Base-by-base conservation (phyloP, 2,797 vertebrate species). In the Falco biarmicus region DNA sequence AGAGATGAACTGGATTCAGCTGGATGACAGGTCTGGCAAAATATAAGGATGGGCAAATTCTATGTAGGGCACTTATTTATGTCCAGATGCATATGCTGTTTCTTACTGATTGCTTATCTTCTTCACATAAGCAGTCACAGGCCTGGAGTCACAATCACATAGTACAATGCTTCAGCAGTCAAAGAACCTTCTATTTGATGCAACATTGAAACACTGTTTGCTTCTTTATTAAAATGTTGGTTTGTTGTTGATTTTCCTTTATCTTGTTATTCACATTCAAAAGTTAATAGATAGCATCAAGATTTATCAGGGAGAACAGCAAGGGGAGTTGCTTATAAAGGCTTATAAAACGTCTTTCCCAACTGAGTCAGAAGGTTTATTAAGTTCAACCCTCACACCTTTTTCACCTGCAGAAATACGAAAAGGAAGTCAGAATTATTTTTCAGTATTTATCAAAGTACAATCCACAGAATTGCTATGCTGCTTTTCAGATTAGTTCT, bases 331-430 rank as follows among this genome's bases (percentile, higher is more conserved):
- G 97, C 97, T n/a, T n/a, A n/a, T 94, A 92, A 87, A 97, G 94
- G 96, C 96, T 98, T 96, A 90, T 91, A 97, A 95, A 97, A 97
- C 96, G 34, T 98, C 98, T 98, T 98, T 99, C 90, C 98, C 98
- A 98, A 98, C 97, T 78, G 98, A 97, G 94, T 99, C 99, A 37
- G 99, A 98, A 87, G 99, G 98, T 98, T 99, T 99, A 96, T 98
- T 98, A 89, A 99, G 98, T 97, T 99, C 99, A 96, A 99, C 98
- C 97, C 99, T 99, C 97, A 99, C 99, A 95, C 99, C 99, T 97
- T 99, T 99, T 97, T 99, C 99, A 97, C 99, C 99, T 98, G 98
- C 60, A 96, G 83, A 95, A 95, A 96, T 39, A 97, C 1, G 47
- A 77, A 90, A 93, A 88, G 28, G 51, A 84, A 89, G 93, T 11